Percentiles rank a stretch among this genome's conserved stretches.
Conservation (phyloP, 2,797 vertebrate species). For the Dicrostonyx torquatus region DNA sequence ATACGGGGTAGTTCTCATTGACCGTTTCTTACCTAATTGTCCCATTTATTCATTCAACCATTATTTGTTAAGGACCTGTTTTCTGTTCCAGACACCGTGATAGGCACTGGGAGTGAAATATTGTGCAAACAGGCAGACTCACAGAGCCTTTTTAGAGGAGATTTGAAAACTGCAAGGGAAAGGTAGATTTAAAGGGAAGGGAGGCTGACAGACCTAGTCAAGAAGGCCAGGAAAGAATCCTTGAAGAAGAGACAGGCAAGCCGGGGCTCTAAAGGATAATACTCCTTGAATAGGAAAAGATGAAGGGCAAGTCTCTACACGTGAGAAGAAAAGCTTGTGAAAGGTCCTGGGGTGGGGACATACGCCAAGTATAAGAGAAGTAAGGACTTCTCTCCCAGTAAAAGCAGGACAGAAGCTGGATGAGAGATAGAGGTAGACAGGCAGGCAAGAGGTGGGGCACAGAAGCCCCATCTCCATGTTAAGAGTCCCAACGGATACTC, state of each 20-base stretch:
- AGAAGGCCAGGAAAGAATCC: not conserved
- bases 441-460: not conserved
- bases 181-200: not conserved
- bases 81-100: not conserved
- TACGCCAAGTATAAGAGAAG: not conserved
- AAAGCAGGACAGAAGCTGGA: not conserved
- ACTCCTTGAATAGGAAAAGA: not conserved
- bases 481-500: not conserved
- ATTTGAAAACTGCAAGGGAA: not conserved
- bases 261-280: not conserved
- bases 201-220: not conserved
- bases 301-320: not conserved
- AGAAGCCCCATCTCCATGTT: not conserved
- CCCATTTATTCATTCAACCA: conserved; percentile 15
- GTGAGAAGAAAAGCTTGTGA: not conserved
- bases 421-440: not conserved
- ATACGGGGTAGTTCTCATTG: not conserved
- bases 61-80: not conserved
- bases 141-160: not conserved
- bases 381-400: not conserved
- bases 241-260: not conserved
- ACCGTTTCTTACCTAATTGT: conserved; percentile 8
- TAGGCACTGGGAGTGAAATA: not conserved
- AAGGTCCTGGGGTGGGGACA: not conserved
- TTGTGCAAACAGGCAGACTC: not conserved